Conservation (phyloP, 2,797 vertebrate species). For the Pantherophis alleghaniensis region DNA sequence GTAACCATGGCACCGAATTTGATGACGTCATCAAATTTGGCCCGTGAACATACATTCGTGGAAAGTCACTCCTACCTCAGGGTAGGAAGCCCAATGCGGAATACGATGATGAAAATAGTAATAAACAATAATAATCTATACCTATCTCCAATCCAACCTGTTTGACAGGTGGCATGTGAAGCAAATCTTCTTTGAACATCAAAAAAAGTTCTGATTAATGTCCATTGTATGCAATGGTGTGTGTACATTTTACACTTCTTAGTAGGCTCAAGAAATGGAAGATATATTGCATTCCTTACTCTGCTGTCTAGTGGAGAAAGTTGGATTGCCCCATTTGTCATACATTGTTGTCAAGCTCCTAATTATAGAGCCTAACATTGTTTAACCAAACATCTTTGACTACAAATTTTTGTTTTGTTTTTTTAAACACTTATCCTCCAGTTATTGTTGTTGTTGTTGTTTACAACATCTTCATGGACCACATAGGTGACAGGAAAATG, state of each 20-base stretch:
- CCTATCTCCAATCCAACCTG: constrained; percentile 47
- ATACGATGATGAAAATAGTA: constrained; percentile 26
- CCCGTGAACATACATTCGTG: background rate
- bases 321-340: constrained; percentile 15
- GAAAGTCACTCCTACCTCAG: background rate
- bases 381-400: constrained; percentile 59
- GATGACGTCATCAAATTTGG: constrained; percentile 8
- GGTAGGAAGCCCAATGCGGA: constrained; percentile 28
- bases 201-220: constrained; percentile 15
- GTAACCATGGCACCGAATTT: constrained; percentile 33
- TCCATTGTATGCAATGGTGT: background rate
- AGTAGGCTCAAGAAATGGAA: constrained; percentile 48
- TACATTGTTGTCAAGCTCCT: constrained; percentile 18
- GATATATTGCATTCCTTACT: constrained; percentile 42
- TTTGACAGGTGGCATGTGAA: constrained; percentile 53
- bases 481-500: constrained; percentile 29
- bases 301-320: constrained; percentile 50
- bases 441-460: background rate
- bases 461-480: constrained; percentile 51
- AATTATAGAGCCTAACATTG: constrained; percentile 32
- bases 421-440: constrained; percentile 51
- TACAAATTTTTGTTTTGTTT: constrained; percentile 48
- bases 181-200: constrained; percentile 47
- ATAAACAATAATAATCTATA: constrained; percentile 22
- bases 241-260: constrained; percentile 26